phyloP scores from a whole-genome alignment of 2,888 invertebrate species.

The Schizaphis graminum region DNA sequence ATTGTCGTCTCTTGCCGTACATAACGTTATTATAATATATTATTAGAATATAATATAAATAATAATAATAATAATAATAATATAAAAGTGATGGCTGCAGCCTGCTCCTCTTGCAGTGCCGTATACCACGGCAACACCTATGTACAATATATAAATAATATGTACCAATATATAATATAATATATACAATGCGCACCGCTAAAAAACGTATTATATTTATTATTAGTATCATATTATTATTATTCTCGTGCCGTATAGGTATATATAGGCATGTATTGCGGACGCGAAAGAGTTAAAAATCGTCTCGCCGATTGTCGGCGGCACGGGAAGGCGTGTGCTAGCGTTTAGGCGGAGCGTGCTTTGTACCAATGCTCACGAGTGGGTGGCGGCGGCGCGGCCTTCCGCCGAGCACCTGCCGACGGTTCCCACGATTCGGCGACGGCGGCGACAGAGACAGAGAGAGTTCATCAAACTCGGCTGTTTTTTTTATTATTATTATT shows the following conservation, averaged over 20 bases:
- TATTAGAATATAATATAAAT: not conserved
- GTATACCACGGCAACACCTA: not conserved
- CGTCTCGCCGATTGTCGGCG: conserved; percentile 5
- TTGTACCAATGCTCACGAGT: conserved; percentile 58
- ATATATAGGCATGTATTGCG: not conserved
- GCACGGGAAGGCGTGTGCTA: conserved; percentile 56
- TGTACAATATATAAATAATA: not conserved
- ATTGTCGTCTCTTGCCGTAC: not conserved
- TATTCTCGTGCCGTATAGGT: not conserved
- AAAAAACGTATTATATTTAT: not conserved
- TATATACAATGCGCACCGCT: not conserved
- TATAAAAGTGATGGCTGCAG: not conserved
- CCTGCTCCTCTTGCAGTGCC: not conserved
- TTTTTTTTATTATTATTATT: conserved; percentile 4
- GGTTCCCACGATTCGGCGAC: conserved; percentile 60
- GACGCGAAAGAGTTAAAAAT: conserved; percentile 4
- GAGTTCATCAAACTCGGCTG: conserved; percentile 58
- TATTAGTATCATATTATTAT: not conserved
- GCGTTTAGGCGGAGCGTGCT: conserved; percentile 65
- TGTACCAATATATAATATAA: not conserved
- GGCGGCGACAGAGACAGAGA: conserved; percentile 48
- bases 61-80: not conserved
- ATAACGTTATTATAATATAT: not conserved
- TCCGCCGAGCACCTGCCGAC: conserved; percentile 64
- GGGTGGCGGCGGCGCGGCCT: conserved; percentile 53